Conservation (phyloP, 2,797 vertebrate species). For the Aeoliscus strigatus region DNA sequence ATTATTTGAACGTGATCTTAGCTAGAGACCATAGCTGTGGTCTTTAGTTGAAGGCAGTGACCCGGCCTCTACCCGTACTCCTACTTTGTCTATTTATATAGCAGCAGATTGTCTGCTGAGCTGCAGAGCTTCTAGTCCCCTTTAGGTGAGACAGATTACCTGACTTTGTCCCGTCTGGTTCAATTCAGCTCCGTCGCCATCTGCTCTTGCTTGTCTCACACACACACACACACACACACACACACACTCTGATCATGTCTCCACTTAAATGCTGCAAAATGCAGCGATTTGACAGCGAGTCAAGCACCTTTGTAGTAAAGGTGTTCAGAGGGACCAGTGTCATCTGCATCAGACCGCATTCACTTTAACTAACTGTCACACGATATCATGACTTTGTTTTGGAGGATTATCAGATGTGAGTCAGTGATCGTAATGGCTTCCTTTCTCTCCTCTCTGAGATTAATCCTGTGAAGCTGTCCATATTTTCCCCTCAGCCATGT, state of each 20-base stretch:
- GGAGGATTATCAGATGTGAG: not conserved
- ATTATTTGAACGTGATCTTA: too few species aligned
- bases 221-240: slow-evolving; percentile 10
- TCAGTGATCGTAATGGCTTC: too few species aligned
- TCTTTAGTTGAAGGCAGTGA: too few species aligned
- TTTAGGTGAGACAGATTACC: slow-evolving; percentile 31
- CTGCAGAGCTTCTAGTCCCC: slow-evolving; percentile 16
- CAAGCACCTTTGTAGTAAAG: slow-evolving; percentile 1
- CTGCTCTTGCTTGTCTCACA: slow-evolving; percentile 27
- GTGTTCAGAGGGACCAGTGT: slow-evolving; percentile 17
- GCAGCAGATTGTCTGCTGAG: slow-evolving; percentile 8
- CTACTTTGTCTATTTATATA: slow-evolving; percentile 3
- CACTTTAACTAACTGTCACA: not conserved
- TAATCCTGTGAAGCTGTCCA: too few species aligned
- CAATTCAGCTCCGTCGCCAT: slow-evolving; percentile 38
- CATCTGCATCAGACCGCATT: slow-evolving; percentile 8
- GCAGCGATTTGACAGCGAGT: too few species aligned
- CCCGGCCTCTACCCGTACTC: too few species aligned
- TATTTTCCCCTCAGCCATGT: too few species aligned
- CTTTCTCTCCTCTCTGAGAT: too few species aligned
- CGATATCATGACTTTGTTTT: not conserved
- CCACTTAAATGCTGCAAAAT: too few species aligned
- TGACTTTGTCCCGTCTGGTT: slow-evolving; percentile 27
- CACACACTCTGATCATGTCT: slow-evolving; percentile 13
- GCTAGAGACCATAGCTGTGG: too few species aligned